These are phyloP conservation scores for fruit fly (Drosophila melanogaster) DNA, from an alignment of 1,140 invertebrate genomes.

Conservation along the genomic window Release_6_plus_ISO1_MT NT_037436.4:12902501-12903000, in stretches of 20 bases:
- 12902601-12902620: constrained; percentile 7
- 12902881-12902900: not conserved
- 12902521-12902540: constrained; percentile 51
- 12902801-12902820: not conserved
- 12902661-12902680: constrained; percentile 53
- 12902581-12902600: constrained; percentile 14
- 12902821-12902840: not conserved
- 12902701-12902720: constrained; percentile 4
- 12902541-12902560: constrained; percentile 47
- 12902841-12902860: not conserved
- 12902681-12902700: constrained; percentile 33
- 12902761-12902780: not conserved
- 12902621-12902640: constrained; percentile 31
- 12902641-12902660: constrained; percentile 15
- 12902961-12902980: not conserved
- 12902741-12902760: constrained; percentile 40
- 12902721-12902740: constrained; percentile 24
- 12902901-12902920: too few species aligned
- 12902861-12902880: not conserved
- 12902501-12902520: constrained; percentile 26
- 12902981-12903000: not conserved
- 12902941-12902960: too few species aligned
- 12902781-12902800: constrained; percentile 5
- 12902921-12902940: too few species aligned
- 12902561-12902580: constrained; percentile 31